phyloP scores from a whole-genome alignment of 2,797 vertebrate genomes.

The Choloepus didactylus region DNA sequence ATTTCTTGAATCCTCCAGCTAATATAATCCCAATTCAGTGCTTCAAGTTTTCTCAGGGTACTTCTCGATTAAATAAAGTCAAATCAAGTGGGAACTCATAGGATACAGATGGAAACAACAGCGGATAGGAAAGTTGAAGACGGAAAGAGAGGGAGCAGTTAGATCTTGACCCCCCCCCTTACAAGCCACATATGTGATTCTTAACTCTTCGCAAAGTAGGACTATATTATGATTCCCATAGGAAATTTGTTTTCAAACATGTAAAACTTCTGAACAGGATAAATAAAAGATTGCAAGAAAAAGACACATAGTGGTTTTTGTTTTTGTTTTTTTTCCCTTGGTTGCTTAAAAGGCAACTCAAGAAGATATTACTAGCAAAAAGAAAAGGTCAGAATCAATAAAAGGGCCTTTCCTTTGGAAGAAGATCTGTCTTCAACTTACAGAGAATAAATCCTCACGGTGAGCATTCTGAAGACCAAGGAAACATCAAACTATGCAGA shows the following conservation, averaged over 20 bases:
- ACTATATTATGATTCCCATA: slow-evolving; percentile 66
- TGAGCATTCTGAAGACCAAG: slow-evolving; percentile 68
- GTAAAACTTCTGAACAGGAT: slow-evolving; percentile 67
- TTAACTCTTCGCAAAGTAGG: background rate
- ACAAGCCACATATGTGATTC: background rate
- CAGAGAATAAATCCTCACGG: slow-evolving; percentile 79
- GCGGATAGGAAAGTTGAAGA: background rate
- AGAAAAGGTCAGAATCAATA: slow-evolving; percentile 81
- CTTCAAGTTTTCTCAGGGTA: slow-evolving; percentile 81
- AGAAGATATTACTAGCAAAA: slow-evolving; percentile 81
- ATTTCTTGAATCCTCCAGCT: slow-evolving; percentile 85
- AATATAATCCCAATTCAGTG: slow-evolving; percentile 81
- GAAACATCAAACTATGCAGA: slow-evolving; percentile 19
- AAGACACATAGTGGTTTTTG: slow-evolving; percentile 64
- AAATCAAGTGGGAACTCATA: background rate
- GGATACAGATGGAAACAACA: slow-evolving; percentile 58
- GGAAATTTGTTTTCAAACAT: slow-evolving; percentile 78
- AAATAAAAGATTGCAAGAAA: slow-evolving; percentile 76
- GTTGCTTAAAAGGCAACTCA: slow-evolving; percentile 82
- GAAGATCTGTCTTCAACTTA: slow-evolving; percentile 70
- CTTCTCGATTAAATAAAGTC: slow-evolving; percentile 64
- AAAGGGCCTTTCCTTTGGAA: slow-evolving; percentile 64
- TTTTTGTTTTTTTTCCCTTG: background rate
- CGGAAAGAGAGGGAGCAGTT: no score
- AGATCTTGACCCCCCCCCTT: background rate